Evolutionary conservation across 1,140 invertebrate species (phyloP).

Genomic region (Leptinotarsa undecemlineata): DNA sequence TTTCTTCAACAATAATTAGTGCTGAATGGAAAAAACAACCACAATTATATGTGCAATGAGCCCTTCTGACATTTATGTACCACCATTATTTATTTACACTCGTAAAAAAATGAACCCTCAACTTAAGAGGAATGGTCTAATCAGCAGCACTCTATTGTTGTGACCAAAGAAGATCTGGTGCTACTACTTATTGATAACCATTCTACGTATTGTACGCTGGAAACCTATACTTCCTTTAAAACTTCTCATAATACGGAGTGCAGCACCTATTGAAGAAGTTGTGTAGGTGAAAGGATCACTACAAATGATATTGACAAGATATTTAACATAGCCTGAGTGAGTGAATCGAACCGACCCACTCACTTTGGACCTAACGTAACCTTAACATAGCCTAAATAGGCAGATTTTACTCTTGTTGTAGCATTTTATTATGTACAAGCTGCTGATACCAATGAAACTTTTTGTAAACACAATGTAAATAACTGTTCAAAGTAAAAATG

Average conservation of each 20-base stretch:
- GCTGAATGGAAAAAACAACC: slow-evolving; percentile 5
- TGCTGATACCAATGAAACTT: background rate
- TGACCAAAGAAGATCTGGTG: background rate
- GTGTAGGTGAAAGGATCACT: slow-evolving; percentile 4
- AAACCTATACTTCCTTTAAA: slow-evolving; percentile 1
- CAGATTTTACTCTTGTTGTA: background rate
- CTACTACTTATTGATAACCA: slow-evolving; percentile 1
- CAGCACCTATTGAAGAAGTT: background rate
- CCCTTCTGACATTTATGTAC: background rate
- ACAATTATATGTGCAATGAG: background rate
- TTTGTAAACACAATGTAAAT: background rate
- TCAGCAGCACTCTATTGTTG: background rate
- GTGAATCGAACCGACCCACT: background rate
- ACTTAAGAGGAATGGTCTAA: background rate
- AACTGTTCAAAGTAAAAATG: background rate
- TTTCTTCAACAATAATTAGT: background rate
- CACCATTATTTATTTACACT: background rate
- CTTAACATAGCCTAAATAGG: background rate
- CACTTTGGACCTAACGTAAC: no score
- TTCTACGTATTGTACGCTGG: background rate
- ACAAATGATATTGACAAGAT: background rate
- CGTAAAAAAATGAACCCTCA: background rate
- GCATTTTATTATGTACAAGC: background rate
- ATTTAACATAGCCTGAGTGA: background rate
- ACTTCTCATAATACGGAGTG: slow-evolving; percentile 11